phyloP scores from a whole-genome alignment of 2,797 vertebrate genomes.

The Mus spretus region DNA sequence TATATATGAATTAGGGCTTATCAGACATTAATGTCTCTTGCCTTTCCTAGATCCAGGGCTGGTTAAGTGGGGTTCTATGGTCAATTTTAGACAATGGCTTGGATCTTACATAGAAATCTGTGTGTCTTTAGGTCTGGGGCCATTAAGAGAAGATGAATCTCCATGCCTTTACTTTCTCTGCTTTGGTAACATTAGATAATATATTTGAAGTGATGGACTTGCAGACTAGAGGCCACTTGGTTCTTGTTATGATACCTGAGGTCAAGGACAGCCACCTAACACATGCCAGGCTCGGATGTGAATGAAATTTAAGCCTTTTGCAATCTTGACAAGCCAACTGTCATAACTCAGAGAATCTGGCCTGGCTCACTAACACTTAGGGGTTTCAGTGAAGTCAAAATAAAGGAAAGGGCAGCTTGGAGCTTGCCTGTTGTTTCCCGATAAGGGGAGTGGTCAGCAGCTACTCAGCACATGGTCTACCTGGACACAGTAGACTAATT shows the following conservation, averaged over 20 bases:
- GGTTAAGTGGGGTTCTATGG: neutral
- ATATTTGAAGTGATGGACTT: neutral
- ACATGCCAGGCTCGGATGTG: neutral
- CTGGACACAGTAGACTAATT: neutral
- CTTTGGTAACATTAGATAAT: neutral
- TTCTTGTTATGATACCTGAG: neutral
- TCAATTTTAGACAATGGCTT: constrained; percentile 20
- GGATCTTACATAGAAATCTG: neutral
- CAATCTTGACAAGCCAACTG: neutral
- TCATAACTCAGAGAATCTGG: neutral
- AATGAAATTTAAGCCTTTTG: neutral
- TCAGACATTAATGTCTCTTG: constrained; percentile 37
- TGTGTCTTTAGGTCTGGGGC: neutral
- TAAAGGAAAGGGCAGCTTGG: neutral
- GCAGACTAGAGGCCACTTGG: neutral
- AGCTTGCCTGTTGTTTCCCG: neutral
- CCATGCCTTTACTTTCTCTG: neutral
- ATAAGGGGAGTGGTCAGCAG: neutral
- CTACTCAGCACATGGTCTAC: neutral
- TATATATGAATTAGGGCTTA: constrained; percentile 68
- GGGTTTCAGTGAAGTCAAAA: neutral
- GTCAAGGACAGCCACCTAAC: neutral
- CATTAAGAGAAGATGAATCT: neutral
- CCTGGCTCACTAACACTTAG: neutral
- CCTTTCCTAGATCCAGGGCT: neutral